Percentiles rank a stretch among this genome's conserved stretches.
Evolutionary conservation across 2,888 invertebrate genomes (phyloP).

Genomic region (Drosophila formosana): DNA sequence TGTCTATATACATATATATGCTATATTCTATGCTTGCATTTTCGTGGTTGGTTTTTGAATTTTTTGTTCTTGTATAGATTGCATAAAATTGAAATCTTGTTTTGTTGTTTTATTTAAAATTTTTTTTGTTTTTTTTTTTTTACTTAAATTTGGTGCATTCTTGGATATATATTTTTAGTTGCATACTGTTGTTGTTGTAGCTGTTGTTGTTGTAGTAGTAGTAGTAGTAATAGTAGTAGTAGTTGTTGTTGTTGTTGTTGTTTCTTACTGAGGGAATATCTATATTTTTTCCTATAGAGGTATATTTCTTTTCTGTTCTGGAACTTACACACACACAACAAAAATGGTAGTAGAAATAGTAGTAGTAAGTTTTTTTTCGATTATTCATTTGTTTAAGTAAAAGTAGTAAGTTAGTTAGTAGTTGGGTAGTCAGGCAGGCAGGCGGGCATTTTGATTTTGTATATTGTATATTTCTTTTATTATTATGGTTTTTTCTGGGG

Average conservation of each 20-base stretch:
- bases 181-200: slow-evolving; percentile 85
- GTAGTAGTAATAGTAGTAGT: slow-evolving; percentile 43
- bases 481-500: slow-evolving; percentile 7
- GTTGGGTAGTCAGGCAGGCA: slow-evolving; percentile 43
- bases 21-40: slow-evolving; percentile 59
- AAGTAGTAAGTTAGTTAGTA: slow-evolving; percentile 44
- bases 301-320: slow-evolving; percentile 44
- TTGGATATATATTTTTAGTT: slow-evolving; percentile 77
- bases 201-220: slow-evolving; percentile 70
- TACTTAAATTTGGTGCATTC: slow-evolving; percentile 72
- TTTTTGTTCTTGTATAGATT: slow-evolving; percentile 61
- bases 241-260: slow-evolving; percentile 52
- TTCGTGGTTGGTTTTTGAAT: slow-evolving; percentile 64
- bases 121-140: slow-evolving; percentile 49
- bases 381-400: slow-evolving; percentile 35
- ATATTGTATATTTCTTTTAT: slow-evolving; percentile 21
- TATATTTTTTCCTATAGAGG: slow-evolving; percentile 13
- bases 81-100: slow-evolving; percentile 72
- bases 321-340: slow-evolving; percentile 71
- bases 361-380: slow-evolving; percentile 29
- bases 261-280: slow-evolving; percentile 51
- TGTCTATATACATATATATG: slow-evolving; percentile 40
- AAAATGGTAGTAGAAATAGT: slow-evolving; percentile 57
- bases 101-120: slow-evolving; percentile 29
- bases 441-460: slow-evolving; percentile 34